Base-by-base conservation (phyloP, 2,797 vertebrate species). In the Australoheros facetus region DNA sequence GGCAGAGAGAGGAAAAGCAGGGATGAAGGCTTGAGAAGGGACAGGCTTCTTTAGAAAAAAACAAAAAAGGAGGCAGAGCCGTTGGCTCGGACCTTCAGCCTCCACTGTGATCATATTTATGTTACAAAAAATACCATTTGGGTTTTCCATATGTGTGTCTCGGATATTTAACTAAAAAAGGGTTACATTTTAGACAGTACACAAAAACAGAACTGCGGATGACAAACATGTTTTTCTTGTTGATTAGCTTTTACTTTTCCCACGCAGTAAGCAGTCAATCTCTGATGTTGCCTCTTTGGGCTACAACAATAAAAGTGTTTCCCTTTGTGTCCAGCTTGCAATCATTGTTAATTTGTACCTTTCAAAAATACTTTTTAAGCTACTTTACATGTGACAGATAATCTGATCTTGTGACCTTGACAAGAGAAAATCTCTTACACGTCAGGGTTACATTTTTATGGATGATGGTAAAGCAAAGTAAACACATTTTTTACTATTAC, bases 1-100 rank as follows among this genome's bases (percentile, higher is more conserved):
- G 91, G 93, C 88, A 86, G 85, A 85, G 75, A 79, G 80, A 85
- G 86, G 77, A 59, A 70, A 70, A 77, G 88, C 23, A 80, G 87
- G 77, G 79, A 82, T 82, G 78, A 90, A 79, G 84, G 87, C 79
- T 82, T 70, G 64, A 86, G 89, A 88, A 86, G 78, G 76, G 78
- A 85, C 84, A 86, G 51, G 55, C 83, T 91, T 90, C 85, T 86
- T 90, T 70, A 86, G 55, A 83, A 58, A 66, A 81, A 54, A 66
- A 84, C 34, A 75, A 79, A 70, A 32, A 54, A 51, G 51, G 70
- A 71, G 16, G 73, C 5, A 71, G 64, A 66, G 66, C 84, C 75
- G 56, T 53, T 77, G 62, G 73, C 48, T 81, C 79, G 71, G 81
- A 87, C 82, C 85, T 81, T 78, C 51, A 88, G 79, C 87, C 81